Percentiles rank a stretch among this genome's conserved stretches.
Conservation (phyloP, 2,113 vertebrate species). For the Isurus oxyrinchus region DNA sequence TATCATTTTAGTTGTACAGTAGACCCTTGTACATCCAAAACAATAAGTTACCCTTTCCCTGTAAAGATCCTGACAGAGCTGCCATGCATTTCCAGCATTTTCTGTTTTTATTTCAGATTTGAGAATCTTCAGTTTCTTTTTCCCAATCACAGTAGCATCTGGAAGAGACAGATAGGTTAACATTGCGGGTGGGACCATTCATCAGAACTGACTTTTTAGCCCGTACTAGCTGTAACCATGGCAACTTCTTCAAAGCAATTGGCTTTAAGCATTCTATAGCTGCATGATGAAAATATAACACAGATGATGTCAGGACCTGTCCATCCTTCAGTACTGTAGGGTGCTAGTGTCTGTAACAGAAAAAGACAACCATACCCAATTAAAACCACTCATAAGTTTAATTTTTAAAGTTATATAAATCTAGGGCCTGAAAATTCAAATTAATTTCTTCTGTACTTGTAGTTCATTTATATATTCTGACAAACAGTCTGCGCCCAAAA, state of each 20-base stretch:
- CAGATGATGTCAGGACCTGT: conserved; percentile 22
- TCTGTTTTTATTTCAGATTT: neutral
- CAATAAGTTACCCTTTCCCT: neutral
- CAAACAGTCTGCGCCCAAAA: neutral
- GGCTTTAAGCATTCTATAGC: neutral
- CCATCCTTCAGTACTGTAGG: neutral
- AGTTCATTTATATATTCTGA: neutral
- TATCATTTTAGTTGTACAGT: neutral
- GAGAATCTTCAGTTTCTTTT: neutral
- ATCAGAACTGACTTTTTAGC: neutral
- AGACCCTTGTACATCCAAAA: neutral
- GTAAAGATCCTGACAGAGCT: neutral
- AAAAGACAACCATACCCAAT: neutral
- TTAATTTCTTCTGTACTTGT: neutral
- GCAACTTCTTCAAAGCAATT: neutral
- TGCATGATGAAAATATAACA: neutral
- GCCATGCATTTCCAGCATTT: neutral
- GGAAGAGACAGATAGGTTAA: conserved; percentile 13
- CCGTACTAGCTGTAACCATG: neutral
- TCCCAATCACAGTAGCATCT: neutral
- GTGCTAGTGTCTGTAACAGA: neutral
- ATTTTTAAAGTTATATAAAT: neutral
- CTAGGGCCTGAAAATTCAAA: neutral
- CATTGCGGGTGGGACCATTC: neutral
- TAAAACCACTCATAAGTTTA: neutral